phyloP scores from a whole-genome alignment of 2,113 vertebrate genomes.

The Vulpes ferrilata region DNA sequence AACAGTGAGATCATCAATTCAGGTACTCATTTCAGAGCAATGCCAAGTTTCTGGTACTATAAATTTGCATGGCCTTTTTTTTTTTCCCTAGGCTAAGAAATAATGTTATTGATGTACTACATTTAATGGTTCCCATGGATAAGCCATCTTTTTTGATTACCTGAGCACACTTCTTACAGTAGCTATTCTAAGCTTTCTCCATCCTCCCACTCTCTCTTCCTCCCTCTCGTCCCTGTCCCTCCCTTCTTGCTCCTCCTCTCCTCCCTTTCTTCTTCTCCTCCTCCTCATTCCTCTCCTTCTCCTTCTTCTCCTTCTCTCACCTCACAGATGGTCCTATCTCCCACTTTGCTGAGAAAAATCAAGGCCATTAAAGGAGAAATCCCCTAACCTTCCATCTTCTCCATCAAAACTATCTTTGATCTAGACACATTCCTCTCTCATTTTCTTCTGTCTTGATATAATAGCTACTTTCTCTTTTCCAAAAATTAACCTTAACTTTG shows the following conservation, averaged over 20 bases:
- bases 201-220: background rate
- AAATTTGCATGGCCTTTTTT: background rate
- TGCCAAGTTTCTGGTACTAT: background rate
- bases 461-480: background rate
- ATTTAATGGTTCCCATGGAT: background rate
- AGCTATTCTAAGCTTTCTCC: background rate
- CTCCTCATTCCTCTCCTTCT: background rate
- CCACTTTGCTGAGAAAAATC: slow-evolving; percentile 41
- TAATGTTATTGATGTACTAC: background rate
- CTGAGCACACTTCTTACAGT: background rate
- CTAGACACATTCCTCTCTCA: background rate
- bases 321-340: background rate
- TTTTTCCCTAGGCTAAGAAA: slow-evolving; percentile 2
- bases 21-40: slow-evolving; percentile 10
- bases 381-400: background rate
- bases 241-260: background rate
- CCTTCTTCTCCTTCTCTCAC: background rate
- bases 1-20: background rate
- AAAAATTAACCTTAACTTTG: background rate
- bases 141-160: slow-evolving; percentile 32
- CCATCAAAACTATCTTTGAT: slow-evolving; percentile 3
- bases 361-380: background rate
- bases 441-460: background rate
- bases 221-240: background rate
- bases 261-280: background rate